Evolutionary conservation across 1,140 invertebrate genomes (phyloP).

Genomic region (Caenorhabditis brenneri): DNA sequence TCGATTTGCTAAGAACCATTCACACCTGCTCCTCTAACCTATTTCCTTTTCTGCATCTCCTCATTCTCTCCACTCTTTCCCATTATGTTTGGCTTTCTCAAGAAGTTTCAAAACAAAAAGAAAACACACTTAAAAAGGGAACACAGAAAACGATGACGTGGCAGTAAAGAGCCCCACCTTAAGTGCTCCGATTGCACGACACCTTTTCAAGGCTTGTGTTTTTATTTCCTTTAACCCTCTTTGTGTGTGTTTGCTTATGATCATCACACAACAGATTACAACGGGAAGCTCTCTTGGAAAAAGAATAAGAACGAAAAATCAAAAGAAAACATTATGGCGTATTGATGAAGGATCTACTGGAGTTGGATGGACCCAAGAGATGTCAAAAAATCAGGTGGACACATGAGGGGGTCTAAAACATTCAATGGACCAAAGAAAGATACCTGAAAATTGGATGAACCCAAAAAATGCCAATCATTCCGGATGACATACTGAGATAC

Average conservation of each 20-base stretch:
- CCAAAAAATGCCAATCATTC: too few relatives aligned
- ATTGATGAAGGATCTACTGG: too few relatives aligned
- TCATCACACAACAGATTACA: neutral
- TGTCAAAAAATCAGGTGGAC: too few relatives aligned
- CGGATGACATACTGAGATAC: too few relatives aligned
- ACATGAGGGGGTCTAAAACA: too few relatives aligned
- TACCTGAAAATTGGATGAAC: too few relatives aligned
- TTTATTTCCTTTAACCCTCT: neutral
- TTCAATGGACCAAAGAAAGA: too few relatives aligned
- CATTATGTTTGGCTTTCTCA: neutral
- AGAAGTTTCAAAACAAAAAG: slow-evolving; percentile 14
- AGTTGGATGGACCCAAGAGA: too few relatives aligned
- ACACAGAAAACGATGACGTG: neutral
- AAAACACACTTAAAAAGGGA: neutral
- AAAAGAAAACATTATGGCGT: too few relatives aligned
- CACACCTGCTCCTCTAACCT: neutral
- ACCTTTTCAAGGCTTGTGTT: neutral
- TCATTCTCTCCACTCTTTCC: neutral
- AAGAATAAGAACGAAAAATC: too few relatives aligned
- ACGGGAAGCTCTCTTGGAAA: too few relatives aligned
- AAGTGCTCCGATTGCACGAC: slow-evolving; percentile 32
- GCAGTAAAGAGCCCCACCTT: neutral
- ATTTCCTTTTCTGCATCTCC: neutral
- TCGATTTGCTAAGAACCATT: neutral
- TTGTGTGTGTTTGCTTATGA: neutral